Percentiles rank a stretch among this genome's conserved stretches.
Evolutionary conservation across 1,140 invertebrate species (phyloP).

Genomic region (Drosophila serrata): DNA sequence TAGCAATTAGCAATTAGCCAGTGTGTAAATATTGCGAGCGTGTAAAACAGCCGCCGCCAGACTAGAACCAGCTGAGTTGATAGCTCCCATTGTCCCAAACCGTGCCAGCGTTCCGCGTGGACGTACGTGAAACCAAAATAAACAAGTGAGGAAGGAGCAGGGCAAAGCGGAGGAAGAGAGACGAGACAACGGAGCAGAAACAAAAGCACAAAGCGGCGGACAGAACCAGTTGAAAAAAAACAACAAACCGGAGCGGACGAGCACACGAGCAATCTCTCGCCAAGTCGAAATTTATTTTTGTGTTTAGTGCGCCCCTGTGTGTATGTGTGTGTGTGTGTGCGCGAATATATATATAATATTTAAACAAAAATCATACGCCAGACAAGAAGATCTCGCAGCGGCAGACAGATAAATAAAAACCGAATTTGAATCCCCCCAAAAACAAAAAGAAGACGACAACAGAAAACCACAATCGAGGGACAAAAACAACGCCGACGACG

Average conservation of each 20-base stretch:
- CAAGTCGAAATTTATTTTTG: slow-evolving; percentile 72
- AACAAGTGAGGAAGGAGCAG: slow-evolving; percentile 51
- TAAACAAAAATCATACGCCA: slow-evolving; percentile 72
- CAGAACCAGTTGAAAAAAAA: slow-evolving; percentile 61
- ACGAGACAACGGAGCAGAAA: slow-evolving; percentile 42
- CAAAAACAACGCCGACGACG: slow-evolving; percentile 38
- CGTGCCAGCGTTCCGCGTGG: slow-evolving; percentile 17
- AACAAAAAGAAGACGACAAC: slow-evolving; percentile 1
- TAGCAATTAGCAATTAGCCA: slow-evolving; percentile 50
- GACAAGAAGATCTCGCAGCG: slow-evolving; percentile 41
- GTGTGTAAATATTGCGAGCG: slow-evolving; percentile 53
- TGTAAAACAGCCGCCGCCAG: slow-evolving; percentile 30
- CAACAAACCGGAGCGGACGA: slow-evolving; percentile 63
- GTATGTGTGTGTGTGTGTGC: slow-evolving; percentile 26
- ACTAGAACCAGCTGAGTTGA: slow-evolving; percentile 42
- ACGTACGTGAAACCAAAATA: slow-evolving; percentile 60
- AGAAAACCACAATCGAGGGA: slow-evolving; percentile 18
- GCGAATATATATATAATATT: slow-evolving; percentile 58
- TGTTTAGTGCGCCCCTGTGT: slow-evolving; percentile 48
- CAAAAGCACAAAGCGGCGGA: slow-evolving; percentile 46
- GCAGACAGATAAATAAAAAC: slow-evolving; percentile 75
- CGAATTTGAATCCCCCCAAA: slow-evolving; percentile 24
- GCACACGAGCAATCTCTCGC: slow-evolving; percentile 32
- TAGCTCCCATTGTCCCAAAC: slow-evolving; percentile 16
- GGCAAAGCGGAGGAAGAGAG: slow-evolving; percentile 24